Evolutionary conservation across 92 coral and sea anemone species (phyloP).

Genomic region (Parazoanthus darwini): DNA sequence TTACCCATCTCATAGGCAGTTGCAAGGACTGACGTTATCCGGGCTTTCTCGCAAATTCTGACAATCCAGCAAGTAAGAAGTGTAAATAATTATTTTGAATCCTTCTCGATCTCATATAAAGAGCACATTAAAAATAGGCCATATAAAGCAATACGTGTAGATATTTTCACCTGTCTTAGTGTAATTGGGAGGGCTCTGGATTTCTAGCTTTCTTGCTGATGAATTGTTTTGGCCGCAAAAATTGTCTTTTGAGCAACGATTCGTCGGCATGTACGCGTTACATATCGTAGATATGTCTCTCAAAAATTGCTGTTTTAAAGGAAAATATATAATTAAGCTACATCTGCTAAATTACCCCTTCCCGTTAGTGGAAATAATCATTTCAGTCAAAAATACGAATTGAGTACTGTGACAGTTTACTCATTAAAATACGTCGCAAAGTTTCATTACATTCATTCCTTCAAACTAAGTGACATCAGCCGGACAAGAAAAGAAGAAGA

Average conservation of each 20-base stretch:
- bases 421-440: constrained; percentile 2
- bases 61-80: neutral
- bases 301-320: neutral
- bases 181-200: neutral
- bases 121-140: neutral
- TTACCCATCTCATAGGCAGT: constrained; percentile 12
- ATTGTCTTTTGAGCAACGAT: neutral
- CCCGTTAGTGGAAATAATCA: constrained; percentile 7
- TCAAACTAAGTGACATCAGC: neutral
- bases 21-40: neutral
- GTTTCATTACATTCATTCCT: neutral
- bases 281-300: neutral
- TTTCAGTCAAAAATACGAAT: neutral
- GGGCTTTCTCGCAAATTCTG: constrained; percentile 7
- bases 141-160: neutral
- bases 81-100: neutral
- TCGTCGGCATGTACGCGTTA: neutral
- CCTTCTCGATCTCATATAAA: neutral
- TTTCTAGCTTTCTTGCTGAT: neutral
- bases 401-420: constrained; percentile 4
- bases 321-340: neutral
- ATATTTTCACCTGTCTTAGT: constrained; percentile 26
- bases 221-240: neutral
- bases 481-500: neutral
- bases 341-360: constrained; percentile 24